phyloP scores from a whole-genome alignment of 35 echinoderm and acorn worm genomes.

The Holothuria glaberrima region DNA sequence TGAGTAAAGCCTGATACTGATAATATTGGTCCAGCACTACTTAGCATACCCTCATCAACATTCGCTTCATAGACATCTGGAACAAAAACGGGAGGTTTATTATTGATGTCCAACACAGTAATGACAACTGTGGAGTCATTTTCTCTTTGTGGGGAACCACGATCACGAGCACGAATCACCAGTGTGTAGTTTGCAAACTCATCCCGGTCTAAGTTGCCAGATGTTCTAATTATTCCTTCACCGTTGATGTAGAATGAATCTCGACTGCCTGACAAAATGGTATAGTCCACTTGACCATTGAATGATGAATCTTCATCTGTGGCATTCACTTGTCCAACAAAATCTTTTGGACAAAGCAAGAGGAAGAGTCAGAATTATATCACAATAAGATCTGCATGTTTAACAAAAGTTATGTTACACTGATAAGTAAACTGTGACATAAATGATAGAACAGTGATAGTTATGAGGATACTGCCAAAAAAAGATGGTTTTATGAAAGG shows the following conservation, averaged over 20 bases:
- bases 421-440: too few relatives aligned
- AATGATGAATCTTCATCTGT: conserved; percentile 22
- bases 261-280: conserved; percentile 2
- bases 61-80: not conserved
- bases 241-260: conserved; percentile 26
- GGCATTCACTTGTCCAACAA: conserved; percentile 17
- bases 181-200: not conserved
- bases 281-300: conserved; percentile 32
- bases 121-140: not conserved
- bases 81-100: conserved; percentile 8
- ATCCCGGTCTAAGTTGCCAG: conserved; percentile 14
- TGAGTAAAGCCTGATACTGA: too few relatives aligned
- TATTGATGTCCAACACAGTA: conserved; percentile 15
- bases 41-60: conserved; percentile 14
- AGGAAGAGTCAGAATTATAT: too few relatives aligned
- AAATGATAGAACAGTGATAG: too few relatives aligned
- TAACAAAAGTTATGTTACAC: too few relatives aligned
- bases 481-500: too few relatives aligned
- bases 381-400: too few relatives aligned
- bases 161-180: not conserved
- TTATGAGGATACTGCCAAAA: too few relatives aligned
- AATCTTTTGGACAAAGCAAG: not conserved
- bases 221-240: not conserved
- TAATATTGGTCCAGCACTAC: too few relatives aligned
- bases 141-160: conserved; percentile 2